Evolutionary conservation across 2,113 vertebrate genomes (phyloP), one percentile per base, ranked within the genome.

Genomic region (Pseudorhombus dupliciocellatus): DNA sequence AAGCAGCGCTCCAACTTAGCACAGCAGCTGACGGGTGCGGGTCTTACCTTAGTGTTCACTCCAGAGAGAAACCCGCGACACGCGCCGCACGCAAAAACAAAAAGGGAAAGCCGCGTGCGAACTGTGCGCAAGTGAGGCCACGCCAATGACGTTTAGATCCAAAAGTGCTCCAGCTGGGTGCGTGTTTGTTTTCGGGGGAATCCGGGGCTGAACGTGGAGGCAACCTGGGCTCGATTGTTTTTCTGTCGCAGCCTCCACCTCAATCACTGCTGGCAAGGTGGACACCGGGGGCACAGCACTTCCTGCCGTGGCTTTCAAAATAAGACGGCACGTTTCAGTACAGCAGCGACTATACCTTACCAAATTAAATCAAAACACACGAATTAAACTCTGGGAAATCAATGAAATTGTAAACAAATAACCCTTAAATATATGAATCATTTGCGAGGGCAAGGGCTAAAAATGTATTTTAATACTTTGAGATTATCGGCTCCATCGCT

Each of bases 21-120:
- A 66, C 70, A 81, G 81, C 70, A 81, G 81, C 73, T 73, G 10
- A n/a, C 73, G 46, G 46, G 28, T 63, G 22, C 21, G 14, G 14
- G 52, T 25, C 22, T 31, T 90, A 92, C 91, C 91, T 92, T 89
- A 80, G 85, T 92, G 91, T 90, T 90, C 80, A 79, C 89, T 89
- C 89, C 89, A 71, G 80, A 44, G 86, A 86, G 81, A 85, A 86
- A 69, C 70, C 80, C 57, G 84, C 83, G 81, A 88, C 84, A 70
- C 78, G 25, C 82, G 56, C 72, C 62, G 22, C 69, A 46, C 42
- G 15, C 15, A 18, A 16, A 5, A 5, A 15, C 34, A 5, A 44
- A 44, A 11, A 11, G 40, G 42, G 7, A 12, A 37, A 12, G 34
- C 34, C 2, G 42, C 42, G 42, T 46, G 6, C 64, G 2, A 50